These are phyloP conservation scores for Myzus persicae DNA, from an alignment of 1,140 invertebrate species.

Conservation along the genomic window DNA sequence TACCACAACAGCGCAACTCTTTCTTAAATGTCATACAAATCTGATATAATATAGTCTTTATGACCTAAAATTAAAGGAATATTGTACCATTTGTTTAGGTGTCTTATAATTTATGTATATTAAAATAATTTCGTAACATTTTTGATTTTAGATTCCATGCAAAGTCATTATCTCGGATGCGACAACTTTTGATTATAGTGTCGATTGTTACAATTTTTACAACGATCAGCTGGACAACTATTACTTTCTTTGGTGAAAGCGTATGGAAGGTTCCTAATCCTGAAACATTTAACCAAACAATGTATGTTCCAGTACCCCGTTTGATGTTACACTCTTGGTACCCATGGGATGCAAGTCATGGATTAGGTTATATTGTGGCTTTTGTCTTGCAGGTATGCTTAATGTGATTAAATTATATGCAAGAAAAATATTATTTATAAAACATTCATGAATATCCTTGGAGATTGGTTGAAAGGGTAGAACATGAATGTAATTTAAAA, in stretches of 20 bases:
- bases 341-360: constrained; percentile 75
- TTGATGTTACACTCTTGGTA: constrained; percentile 78
- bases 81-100: too few relatives aligned
- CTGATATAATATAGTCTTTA: too few relatives aligned
- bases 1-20: too few relatives aligned
- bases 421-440: background rate
- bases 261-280: constrained; percentile 73
- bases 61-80: too few relatives aligned
- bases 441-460: background rate
- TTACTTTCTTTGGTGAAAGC: constrained; percentile 81
- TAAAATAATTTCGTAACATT: background rate
- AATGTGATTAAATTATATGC: too few relatives aligned
- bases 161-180: constrained; percentile 78
- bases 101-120: background rate
- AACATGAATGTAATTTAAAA: background rate
- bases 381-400: constrained; percentile 72
- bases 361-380: constrained; percentile 72
- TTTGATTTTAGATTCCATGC: constrained; percentile 67
- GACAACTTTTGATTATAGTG: constrained; percentile 75
- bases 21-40: too few relatives aligned
- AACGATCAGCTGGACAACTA: constrained; percentile 72
- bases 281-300: constrained; percentile 75
- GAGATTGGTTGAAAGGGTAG: background rate
- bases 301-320: constrained; percentile 74
- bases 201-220: constrained; percentile 68